Evolutionary conservation across 1,140 invertebrate species (phyloP).

Genomic region (Trichonephila inaurata): DNA sequence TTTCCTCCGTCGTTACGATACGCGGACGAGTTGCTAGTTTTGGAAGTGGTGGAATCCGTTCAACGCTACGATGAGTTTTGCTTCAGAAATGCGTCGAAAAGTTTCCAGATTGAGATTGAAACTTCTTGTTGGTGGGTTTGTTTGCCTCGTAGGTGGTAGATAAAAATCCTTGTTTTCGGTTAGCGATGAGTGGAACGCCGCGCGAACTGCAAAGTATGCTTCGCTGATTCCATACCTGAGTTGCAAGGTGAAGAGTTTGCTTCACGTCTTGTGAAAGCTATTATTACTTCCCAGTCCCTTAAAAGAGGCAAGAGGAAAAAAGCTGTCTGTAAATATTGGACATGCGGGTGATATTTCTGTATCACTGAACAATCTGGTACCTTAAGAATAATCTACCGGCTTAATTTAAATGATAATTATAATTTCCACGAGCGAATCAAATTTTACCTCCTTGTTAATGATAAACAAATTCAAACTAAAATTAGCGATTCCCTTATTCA

Average conservation of each 20-base stretch:
- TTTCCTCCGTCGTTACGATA: constrained; percentile 39
- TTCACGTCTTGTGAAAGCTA: not conserved
- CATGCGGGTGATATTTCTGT: not conserved
- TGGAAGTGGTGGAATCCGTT: constrained; percentile 21
- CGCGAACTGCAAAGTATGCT: constrained; percentile 5
- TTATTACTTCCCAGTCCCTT: not conserved
- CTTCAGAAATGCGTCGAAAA: constrained; percentile 47
- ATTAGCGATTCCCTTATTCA: too few species aligned
- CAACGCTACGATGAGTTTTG: constrained; percentile 73
- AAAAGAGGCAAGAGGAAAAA: not conserved
- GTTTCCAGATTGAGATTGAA: constrained; percentile 46
- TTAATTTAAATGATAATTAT: too few species aligned
- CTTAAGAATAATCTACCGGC: too few species aligned
- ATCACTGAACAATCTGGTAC: too few species aligned
- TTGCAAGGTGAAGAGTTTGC: not conserved
- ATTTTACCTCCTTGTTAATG: too few species aligned
- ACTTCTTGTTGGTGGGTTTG: constrained; percentile 60
- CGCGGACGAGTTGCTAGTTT: constrained; percentile 14
- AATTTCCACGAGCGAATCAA: too few species aligned
- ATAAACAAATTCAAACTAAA: too few species aligned
- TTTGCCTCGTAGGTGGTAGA: constrained; percentile 35
- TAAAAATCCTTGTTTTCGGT: constrained; percentile 44
- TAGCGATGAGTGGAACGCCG: not conserved
- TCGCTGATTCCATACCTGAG: not conserved
- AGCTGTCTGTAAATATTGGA: not conserved